Percentiles rank a stretch among this genome's conserved stretches.
Conservation (phyloP, 1,140 invertebrate species). For the Cydia splendana region DNA sequence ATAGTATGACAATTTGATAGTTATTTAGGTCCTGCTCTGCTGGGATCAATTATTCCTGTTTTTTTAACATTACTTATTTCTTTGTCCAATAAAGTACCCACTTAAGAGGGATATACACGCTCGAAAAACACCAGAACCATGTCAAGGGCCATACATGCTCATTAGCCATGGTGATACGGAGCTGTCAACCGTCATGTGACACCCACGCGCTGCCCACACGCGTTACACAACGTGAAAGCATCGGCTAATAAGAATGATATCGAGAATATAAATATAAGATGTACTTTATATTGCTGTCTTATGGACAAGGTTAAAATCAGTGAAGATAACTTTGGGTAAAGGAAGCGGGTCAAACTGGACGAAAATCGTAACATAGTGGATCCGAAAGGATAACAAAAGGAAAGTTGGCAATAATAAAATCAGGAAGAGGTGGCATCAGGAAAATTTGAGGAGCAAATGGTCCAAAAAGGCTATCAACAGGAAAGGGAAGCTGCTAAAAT, state of each 20-base stretch:
- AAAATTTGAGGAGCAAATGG: too few species aligned
- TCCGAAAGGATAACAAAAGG: too few species aligned
- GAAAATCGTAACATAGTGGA: too few species aligned
- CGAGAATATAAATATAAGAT: conserved; percentile 3
- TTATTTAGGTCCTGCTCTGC: too few species aligned
- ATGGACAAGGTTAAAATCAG: neutral
- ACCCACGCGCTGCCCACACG: conserved; percentile 22
- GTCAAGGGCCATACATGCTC: conserved; percentile 22
- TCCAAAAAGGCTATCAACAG: too few species aligned
- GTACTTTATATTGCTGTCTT: conserved; percentile 8
- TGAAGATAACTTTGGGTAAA: neutral
- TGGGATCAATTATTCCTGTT: too few species aligned
- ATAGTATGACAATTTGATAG: too few species aligned
- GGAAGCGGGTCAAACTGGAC: too few species aligned
- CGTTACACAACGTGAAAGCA: conserved; percentile 23
- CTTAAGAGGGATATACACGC: conserved; percentile 5
- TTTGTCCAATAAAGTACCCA: neutral
- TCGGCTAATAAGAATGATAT: conserved; percentile 26
- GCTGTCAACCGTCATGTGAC: conserved; percentile 4
- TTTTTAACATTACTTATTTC: neutral
- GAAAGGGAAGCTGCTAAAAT: too few species aligned
- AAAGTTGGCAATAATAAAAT: too few species aligned
- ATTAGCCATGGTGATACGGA: conserved; percentile 11
- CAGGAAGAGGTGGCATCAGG: too few species aligned
- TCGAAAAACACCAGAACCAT: neutral